Evolutionary conservation across 2,113 vertebrate species (phyloP).

Genomic region (Macaca mulatta): DNA sequence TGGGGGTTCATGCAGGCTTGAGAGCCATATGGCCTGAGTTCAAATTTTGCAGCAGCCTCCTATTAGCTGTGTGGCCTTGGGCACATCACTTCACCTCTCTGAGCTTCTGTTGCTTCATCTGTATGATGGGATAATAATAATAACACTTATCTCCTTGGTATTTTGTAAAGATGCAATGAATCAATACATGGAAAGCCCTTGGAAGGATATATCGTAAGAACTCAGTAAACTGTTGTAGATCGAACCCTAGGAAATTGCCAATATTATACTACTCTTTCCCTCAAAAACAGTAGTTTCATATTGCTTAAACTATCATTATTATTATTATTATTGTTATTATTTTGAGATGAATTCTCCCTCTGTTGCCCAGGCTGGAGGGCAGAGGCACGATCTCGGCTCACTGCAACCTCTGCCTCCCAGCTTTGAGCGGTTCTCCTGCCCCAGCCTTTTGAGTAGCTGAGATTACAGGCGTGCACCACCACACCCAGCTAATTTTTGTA

Average conservation of each 20-base stretch:
- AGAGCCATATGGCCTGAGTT: background rate
- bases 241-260: accelerated
- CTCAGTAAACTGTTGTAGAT: accelerated
- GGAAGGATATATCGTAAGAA: accelerated
- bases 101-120: background rate
- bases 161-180: background rate
- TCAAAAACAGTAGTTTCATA: background rate
- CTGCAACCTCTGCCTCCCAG: too few species aligned
- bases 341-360: too few species aligned
- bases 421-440: too few species aligned
- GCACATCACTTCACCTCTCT: background rate
- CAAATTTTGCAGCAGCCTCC: background rate
- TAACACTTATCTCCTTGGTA: background rate
- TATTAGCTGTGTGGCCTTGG: background rate
- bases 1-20: accelerated
- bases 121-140: background rate
- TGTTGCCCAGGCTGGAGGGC: too few species aligned
- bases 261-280: background rate
- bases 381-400: too few species aligned
- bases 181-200: accelerated
- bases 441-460: too few species aligned
- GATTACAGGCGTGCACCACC: too few species aligned
- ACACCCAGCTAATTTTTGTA: background rate
- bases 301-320: background rate
- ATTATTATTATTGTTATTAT: background rate